phyloP scores from a whole-genome alignment of 2,888 invertebrate species.

The Poecilobothrus nobilitatus region DNA sequence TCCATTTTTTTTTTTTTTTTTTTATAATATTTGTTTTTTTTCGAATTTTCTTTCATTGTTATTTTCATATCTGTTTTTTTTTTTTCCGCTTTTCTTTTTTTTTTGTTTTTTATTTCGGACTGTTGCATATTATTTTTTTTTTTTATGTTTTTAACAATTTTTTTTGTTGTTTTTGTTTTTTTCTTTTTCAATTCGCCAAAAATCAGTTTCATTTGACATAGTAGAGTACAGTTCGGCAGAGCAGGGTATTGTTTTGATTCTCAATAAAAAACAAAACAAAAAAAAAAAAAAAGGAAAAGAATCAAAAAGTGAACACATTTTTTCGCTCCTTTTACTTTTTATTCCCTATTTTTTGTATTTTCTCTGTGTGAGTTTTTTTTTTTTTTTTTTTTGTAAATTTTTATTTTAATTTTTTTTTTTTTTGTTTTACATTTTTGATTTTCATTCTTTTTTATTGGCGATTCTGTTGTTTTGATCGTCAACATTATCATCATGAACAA shows the following conservation, averaged over 20 bases:
- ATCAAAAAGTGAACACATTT: too few relatives aligned
- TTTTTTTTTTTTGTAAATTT: neutral
- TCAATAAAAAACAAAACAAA: too few relatives aligned
- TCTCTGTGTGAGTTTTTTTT: neutral
- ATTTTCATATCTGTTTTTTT: neutral
- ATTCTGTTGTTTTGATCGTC: conserved; percentile 13
- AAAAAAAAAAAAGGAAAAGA: too few relatives aligned
- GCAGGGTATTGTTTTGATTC: too few relatives aligned
- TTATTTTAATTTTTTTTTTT: neutral
- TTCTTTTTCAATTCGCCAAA: neutral
- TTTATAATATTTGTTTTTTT: neutral
- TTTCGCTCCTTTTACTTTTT: too few relatives aligned
- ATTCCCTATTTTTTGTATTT: too few relatives aligned
- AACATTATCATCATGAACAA: too few relatives aligned
- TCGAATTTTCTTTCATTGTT: conserved; percentile 1
- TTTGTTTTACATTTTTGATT: neutral
- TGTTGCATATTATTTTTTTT: neutral
- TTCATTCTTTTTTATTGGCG: conserved; percentile 11
- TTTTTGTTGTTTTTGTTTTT: neutral
- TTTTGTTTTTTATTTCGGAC: neutral
- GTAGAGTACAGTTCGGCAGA: too few relatives aligned
- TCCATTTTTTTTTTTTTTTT: too few relatives aligned
- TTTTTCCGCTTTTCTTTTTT: neutral
- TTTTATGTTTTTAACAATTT: neutral
- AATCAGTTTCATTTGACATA: neutral